Evolutionary conservation across 2,113 vertebrate genomes (phyloP), one percentile per base, ranked within the genome.

Genomic region (Zootoca vivipara): DNA sequence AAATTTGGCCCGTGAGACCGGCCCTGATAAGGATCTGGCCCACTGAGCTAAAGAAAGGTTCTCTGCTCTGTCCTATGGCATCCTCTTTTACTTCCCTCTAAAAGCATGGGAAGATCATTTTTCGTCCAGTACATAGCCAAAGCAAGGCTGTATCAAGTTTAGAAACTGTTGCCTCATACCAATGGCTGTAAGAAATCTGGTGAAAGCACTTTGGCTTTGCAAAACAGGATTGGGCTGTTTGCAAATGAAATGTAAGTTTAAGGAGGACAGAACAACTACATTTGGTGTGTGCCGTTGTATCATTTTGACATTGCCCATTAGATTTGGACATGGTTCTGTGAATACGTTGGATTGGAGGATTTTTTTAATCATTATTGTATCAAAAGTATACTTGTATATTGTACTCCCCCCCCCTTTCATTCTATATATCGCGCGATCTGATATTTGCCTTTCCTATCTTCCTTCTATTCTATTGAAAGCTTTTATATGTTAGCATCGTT

Each of bases 381-480:
- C 38, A 67, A 83, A 42, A 88, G 42, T 62, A 52, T 52, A 52
- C 46, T 52, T 52, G 46, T 52, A 52, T 52, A 52, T 52, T 52
- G 12, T 52, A 77, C 80, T 33, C 38, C 24, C 83, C 5, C 26
- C 82, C 87, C 7, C 26, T 80, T 85, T 86, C 1, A 10, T 0
- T 0, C 12, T 3, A 1, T 0, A 3, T 0, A 0, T 70, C 1
- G 0, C 42, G 72, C 74, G 84, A 79, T 38, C 1, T 30, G 20
- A 69, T 22, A 22, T 64, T 33, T 58, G 77, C 20, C 15, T 4
- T 18, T 72, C 85, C 20, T 0, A 0, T 10, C 0, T n/a, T 35
- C 58, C 2, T 58, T 73, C 30, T 78, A 33, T 83, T 52, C 73
- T 67, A 9, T 42, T 88, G 87, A 83, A 83, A 83, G 87, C 87